These are phyloP conservation scores for Tupaia tana DNA, from an alignment of 2,113 vertebrate genomes.

Conservation along the genomic window DNA sequence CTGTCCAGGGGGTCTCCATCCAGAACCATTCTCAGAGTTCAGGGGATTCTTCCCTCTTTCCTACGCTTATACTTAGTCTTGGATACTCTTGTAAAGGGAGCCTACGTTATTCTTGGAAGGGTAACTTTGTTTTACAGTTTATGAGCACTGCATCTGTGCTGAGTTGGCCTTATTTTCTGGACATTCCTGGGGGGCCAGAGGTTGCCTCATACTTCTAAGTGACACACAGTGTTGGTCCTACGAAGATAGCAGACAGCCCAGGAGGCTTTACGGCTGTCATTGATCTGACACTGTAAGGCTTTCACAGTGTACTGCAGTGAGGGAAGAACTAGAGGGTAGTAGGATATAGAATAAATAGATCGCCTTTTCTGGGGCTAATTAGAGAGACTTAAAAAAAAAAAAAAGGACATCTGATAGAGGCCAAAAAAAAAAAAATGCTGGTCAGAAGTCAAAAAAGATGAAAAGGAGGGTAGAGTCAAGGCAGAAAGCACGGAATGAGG, in stretches of 20 bases:
- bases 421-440: background rate
- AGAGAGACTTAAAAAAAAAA: background rate
- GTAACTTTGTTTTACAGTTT: background rate
- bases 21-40: background rate
- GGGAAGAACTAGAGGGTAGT: background rate
- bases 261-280: background rate
- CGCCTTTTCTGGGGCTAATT: background rate
- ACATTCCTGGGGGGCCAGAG: too few relatives aligned
- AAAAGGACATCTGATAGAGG: background rate
- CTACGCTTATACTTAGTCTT: background rate
- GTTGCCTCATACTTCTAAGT: background rate
- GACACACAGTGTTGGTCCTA: background rate
- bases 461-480: background rate
- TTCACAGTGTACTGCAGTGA: background rate
- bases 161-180: background rate
- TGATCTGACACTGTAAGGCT: background rate
- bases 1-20: background rate
- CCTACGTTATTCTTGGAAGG: background rate
- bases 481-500: background rate
- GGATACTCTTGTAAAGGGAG: background rate
- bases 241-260: too few relatives aligned
- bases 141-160: too few relatives aligned
- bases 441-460: background rate
- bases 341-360: background rate
- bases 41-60: background rate